These are phyloP conservation scores for Troilus luridus DNA, from an alignment of 2,888 invertebrate genomes.

Conservation along the genomic window DNA sequence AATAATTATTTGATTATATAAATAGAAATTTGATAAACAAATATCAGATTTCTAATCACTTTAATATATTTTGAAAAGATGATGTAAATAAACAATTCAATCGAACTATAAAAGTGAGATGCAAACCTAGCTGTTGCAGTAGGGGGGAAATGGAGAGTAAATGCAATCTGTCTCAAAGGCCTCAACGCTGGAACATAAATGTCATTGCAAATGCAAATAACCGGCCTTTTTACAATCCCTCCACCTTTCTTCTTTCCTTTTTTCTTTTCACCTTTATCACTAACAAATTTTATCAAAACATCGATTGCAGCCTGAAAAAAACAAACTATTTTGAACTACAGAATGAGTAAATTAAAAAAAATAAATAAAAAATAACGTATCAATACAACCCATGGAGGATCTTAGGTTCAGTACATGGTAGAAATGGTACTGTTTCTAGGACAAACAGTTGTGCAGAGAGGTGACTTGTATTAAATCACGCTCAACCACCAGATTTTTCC, in stretches of 20 bases:
- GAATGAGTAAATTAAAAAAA: too few relatives aligned
- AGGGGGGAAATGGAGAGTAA: constrained; percentile 79
- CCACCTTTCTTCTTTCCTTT: constrained; percentile 72
- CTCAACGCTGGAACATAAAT: constrained; percentile 89
- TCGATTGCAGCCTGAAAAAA: constrained; percentile 82
- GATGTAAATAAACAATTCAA: background rate
- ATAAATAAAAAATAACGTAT: too few relatives aligned
- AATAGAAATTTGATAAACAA: background rate
- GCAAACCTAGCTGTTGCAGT: constrained; percentile 70
- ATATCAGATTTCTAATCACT: background rate
- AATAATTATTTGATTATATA: background rate
- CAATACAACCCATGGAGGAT: too few relatives aligned
- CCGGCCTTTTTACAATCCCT: constrained; percentile 81
- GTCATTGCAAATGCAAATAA: constrained; percentile 98
- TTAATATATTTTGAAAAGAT: background rate
- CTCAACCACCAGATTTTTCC: too few relatives aligned
- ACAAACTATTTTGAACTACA: background rate
- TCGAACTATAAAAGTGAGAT: background rate
- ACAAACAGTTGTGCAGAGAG: too few relatives aligned
- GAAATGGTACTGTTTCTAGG: too few relatives aligned
- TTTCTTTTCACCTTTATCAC: constrained; percentile 71
- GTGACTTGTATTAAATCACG: too few relatives aligned
- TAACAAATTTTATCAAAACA: constrained; percentile 84
- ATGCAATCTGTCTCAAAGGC: constrained; percentile 82
- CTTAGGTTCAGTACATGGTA: too few relatives aligned